A percentile compares a stretch with the other conserved stretches of the same genome.
Conservation (phyloP, 1,140 invertebrate species). For the Pogonus chalceus region DNA sequence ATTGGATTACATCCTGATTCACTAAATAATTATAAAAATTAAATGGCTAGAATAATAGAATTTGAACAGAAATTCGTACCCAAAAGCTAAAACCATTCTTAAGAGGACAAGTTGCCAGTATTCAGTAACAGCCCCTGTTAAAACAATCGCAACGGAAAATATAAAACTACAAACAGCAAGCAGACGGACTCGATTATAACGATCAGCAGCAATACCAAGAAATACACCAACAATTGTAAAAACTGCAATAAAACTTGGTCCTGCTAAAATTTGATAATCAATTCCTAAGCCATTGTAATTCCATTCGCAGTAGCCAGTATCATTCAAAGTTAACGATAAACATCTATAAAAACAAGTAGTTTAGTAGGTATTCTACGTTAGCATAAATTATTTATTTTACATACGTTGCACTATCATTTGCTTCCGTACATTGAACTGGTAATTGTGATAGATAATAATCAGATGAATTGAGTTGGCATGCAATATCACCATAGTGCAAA, state of each 20-base stretch:
- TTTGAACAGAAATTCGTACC: conserved; percentile 40
- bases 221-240: conserved; percentile 80
- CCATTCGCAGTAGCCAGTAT: conserved; percentile 74
- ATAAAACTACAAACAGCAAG: conserved; percentile 66
- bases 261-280: conserved; percentile 85
- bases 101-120: conserved; percentile 86
- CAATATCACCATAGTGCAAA: conserved; percentile 79
- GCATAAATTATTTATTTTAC: conserved; percentile 26
- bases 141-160: conserved; percentile 70
- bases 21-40: conserved; percentile 34
- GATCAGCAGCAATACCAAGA: conserved; percentile 77
- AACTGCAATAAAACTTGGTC: conserved; percentile 83
- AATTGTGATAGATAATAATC: conserved; percentile 44
- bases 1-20: conserved; percentile 86
- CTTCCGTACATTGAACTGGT: conserved; percentile 53
- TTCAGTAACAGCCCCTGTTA: conserved; percentile 72
- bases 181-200: conserved; percentile 61
- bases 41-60: conserved; percentile 9
- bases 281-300: conserved; percentile 85
- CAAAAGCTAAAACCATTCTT: conserved; percentile 77
- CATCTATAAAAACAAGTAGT: too few species aligned
- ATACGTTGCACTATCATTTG: conserved; percentile 51
- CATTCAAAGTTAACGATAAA: conserved; percentile 52
- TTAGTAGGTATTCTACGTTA: too few species aligned
- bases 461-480: conserved; percentile 67